Conservation (phyloP, 2,797 vertebrate species). For the Eulemur albifrons region DNA sequence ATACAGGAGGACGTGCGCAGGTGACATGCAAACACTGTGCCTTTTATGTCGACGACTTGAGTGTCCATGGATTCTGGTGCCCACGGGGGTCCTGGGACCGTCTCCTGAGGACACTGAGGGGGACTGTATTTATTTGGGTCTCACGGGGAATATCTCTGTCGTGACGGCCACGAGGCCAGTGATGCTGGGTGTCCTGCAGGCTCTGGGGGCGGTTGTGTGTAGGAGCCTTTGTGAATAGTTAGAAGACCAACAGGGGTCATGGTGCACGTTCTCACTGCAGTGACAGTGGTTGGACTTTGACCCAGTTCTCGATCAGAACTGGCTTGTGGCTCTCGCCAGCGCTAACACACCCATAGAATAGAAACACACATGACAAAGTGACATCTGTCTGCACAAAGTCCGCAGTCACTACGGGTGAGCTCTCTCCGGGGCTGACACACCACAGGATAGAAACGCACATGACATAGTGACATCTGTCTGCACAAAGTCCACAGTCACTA, state of each 20-base stretch:
- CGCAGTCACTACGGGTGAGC: fast-evolving
- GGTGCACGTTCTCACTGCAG: background rate
- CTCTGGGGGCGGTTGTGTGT: fast-evolving
- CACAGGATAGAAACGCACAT: no score
- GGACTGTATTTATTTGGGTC: fast-evolving
- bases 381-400: fast-evolving
- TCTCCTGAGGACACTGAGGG: background rate
- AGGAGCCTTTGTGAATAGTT: no score
- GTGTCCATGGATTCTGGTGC: background rate
- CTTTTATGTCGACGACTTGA: no score
- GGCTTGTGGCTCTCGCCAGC: background rate
- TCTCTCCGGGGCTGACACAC: no score
- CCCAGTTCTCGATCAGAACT: background rate
- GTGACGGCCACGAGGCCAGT: fast-evolving
- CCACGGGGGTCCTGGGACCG: background rate
- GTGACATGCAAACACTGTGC: no score
- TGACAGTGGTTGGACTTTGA: background rate
- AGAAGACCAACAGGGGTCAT: no score
- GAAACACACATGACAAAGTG: no score
- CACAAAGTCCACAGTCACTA: fast-evolving
- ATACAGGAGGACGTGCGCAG: background rate
- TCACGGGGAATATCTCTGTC: fast-evolving
- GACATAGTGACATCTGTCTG: fast-evolving
- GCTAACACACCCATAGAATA: fast-evolving
- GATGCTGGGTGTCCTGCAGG: no score